Evolutionary conservation across 1,140 invertebrate species (phyloP), one percentile per base, ranked within the genome.

Genomic region (Rhyzopertha dominica): DNA sequence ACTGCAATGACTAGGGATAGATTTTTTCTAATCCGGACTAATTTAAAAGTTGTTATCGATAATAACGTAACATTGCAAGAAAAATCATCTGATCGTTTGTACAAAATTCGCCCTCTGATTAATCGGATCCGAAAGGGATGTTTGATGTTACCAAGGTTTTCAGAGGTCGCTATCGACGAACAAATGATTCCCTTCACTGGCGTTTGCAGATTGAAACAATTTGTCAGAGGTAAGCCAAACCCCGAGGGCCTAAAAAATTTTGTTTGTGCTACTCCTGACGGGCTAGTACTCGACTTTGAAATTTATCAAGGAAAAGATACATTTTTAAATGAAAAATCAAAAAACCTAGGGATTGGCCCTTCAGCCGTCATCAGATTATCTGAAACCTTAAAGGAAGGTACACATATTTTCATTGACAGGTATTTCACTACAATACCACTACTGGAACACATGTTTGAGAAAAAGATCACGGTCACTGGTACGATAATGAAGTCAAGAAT

Each of bases 161-260:
- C 17, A 29, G 19, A 29, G 10, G 28, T 52, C 1, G 46, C 46
- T 1, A 25, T 49, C 3, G 50, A 52, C 25, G 46, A 52, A 44
- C 50, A 52, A 44, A 49, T 52, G 45, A 52, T 49, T 20, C 46
- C 46, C 2, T 48, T 48, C 19, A 48, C 44, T 2, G 39, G 45
- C 5, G 17, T 22, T 17, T 48, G 32, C 30, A 14, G 12, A 23
- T n/a, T 52, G 24, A 52, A 49, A 28, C 50, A 49, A 30, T 52
- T 49, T 44, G 48, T 51, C 5, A 42, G 43, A 38, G 40, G 45
- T 19, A 52, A 52, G 22, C 45, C 49, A 43, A 52, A 49, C 19
- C 49, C 49, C 7, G 30, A 14, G 5, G 31, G 43, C 17, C 17
- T 41, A 30, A 32, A 53, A 34, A 49, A 45, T 41, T 35, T 49